Evolutionary conservation across 2,797 vertebrate species (phyloP).

Genomic region (Potorous gilbertii): DNA sequence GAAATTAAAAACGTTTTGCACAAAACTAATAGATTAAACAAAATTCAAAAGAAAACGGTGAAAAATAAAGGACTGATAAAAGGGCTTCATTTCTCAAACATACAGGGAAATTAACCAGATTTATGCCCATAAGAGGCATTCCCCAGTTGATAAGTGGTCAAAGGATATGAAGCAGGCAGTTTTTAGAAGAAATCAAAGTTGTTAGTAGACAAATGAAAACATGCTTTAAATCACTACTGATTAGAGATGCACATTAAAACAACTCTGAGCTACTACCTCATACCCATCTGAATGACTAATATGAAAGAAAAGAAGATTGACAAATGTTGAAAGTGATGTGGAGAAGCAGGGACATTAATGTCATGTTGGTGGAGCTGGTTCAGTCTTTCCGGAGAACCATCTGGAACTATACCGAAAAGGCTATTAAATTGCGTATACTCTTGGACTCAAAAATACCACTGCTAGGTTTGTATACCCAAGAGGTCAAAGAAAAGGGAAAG

Average conservation of each 20-base stretch:
- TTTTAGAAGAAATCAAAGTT: neutral
- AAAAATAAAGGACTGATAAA: neutral
- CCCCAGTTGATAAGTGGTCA: neutral
- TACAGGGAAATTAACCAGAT: neutral
- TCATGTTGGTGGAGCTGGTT: neutral
- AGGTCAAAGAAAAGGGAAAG: neutral
- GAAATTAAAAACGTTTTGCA: neutral
- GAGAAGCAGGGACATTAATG: neutral
- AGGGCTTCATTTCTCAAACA: neutral
- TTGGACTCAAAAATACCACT: neutral
- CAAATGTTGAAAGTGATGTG: neutral
- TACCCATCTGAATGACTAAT: neutral
- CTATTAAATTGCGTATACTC: conserved; percentile 65
- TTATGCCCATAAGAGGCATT: neutral
- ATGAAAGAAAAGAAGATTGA: neutral
- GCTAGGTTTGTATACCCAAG: neutral
- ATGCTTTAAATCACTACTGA: neutral
- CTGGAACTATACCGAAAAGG: neutral
- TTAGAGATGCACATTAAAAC: neutral
- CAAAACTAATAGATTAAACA: neutral
- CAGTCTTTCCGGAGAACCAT: neutral
- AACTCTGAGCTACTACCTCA: neutral
- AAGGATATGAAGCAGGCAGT: neutral
- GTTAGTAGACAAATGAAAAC: neutral
- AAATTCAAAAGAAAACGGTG: neutral